Evolutionary conservation across 2,888 invertebrate genomes (phyloP), one percentile per base, ranked within the genome.

Genomic region (Athetis lepigone): DNA sequence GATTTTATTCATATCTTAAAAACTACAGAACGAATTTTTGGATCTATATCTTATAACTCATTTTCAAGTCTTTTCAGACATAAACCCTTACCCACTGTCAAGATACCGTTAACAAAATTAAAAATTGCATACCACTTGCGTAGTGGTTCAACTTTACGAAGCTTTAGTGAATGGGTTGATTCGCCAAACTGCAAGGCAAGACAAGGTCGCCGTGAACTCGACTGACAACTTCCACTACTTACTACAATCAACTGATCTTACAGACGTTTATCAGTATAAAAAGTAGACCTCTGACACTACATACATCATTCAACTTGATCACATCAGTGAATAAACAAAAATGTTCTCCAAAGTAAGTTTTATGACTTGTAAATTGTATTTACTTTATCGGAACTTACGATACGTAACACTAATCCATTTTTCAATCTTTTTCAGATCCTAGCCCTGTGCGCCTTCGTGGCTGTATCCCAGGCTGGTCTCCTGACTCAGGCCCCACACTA

Each of bases 401-500:
- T 33, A 16, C 37, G n/a, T 84, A 83, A 9, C 1, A 19, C 16
- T 65, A 13, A 59, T 33, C 7, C 3, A 7, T 45, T 37, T 36
- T 37, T 45, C 19, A 23, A 27, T 29, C 2, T 25, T 49, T 83
- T 76, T 19, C 77, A 83, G 89, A 49, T 89, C 21, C 73, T 89
- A 65, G 78, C 80, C 50, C 55, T 88, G 46, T 84, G 86, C 77
- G 83, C 83, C 1, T 68, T 85, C 18, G 80, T 82, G 73, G 85
- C 85, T n/a, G 83, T 80, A 62, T 75, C 81, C 58, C 83, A 82
- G 64, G 88, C 87, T 4, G 88, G 86, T 50, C 79, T 87, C 55
- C 69, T 82, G 73, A 82, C 86, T 46, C 84, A 82, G 27, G 81
- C 95, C 19, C 93, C 92, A 45, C 90, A 92, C 80, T 89, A 89